These are phyloP conservation scores for Wiebesia pumilae DNA, from an alignment of 1,140 invertebrate genomes.

Conservation along the genomic window DNA sequence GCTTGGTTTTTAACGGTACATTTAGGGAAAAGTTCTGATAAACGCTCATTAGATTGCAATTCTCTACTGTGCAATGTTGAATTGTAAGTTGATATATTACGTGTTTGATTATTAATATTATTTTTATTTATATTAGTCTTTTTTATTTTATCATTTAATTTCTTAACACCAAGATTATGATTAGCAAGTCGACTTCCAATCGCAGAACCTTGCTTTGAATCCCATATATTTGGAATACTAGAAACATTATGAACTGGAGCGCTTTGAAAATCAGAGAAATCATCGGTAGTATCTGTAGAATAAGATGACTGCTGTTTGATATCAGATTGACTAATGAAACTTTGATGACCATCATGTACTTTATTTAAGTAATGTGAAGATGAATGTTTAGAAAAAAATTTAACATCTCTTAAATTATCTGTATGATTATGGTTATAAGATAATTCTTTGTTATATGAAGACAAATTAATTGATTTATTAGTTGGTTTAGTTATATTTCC, in stretches of 20 bases:
- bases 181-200: slow-evolving; percentile 75
- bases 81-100: slow-evolving; percentile 38
- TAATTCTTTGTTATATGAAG: background rate
- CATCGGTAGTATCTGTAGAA: slow-evolving; percentile 69
- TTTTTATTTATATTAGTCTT: slow-evolving; percentile 59
- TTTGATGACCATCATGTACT: slow-evolving; percentile 7
- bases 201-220: slow-evolving; percentile 70
- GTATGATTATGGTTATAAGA: slow-evolving; percentile 34
- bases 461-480: slow-evolving; percentile 4
- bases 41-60: slow-evolving; percentile 55
- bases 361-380: slow-evolving; percentile 10
- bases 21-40: slow-evolving; percentile 71
- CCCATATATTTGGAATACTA: slow-evolving; percentile 62
- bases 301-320: slow-evolving; percentile 47
- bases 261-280: slow-evolving; percentile 79
- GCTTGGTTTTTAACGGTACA: slow-evolving; percentile 69
- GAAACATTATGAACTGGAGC: slow-evolving; percentile 66
- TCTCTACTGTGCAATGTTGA: slow-evolving; percentile 51
- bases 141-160: slow-evolving; percentile 65
- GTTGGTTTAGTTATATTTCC: background rate
- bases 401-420: slow-evolving; percentile 45
- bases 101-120: slow-evolving; percentile 55
- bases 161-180: slow-evolving; percentile 74
- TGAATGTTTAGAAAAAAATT: slow-evolving; percentile 22
- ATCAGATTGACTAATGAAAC: slow-evolving; percentile 35